Evolutionary conservation across 2,888 invertebrate species (phyloP).

Genomic region (Bhutanitis thaidina): DNA sequence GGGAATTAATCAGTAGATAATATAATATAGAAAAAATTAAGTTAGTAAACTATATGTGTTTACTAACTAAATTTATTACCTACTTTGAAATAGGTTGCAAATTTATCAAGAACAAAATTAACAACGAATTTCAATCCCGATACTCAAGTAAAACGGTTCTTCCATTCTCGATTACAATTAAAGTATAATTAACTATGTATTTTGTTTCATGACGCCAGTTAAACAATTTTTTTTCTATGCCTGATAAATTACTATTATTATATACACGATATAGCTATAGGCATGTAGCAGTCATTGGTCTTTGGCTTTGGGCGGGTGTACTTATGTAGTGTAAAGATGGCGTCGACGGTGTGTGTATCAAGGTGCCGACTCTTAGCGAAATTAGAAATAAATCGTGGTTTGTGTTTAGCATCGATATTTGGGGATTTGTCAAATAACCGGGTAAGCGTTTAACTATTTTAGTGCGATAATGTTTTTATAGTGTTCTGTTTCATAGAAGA

Average conservation of each 20-base stretch:
- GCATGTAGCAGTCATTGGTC: slow-evolving; percentile 19
- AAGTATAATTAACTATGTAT: too few species aligned
- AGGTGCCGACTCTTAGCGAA: slow-evolving; percentile 80
- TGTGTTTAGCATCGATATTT: slow-evolving; percentile 75
- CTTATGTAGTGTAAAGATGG: slow-evolving; percentile 77
- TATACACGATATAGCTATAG: slow-evolving; percentile 24
- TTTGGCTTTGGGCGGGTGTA: slow-evolving; percentile 29
- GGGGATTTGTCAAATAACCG: slow-evolving; percentile 73
- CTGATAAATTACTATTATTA: slow-evolving; percentile 28
- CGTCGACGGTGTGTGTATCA: slow-evolving; percentile 81
- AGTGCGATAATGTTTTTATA: slow-evolving; percentile 31
- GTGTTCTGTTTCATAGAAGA: slow-evolving; percentile 51
- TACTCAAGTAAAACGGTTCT: too few species aligned
- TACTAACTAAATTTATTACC: too few species aligned
- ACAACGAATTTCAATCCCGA: too few species aligned
- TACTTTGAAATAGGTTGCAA: too few species aligned
- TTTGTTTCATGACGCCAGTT: slow-evolving; percentile 33
- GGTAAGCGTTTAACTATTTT: slow-evolving; percentile 53
- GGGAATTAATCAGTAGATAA: too few species aligned
- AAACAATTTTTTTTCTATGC: too few species aligned
- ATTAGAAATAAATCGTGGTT: slow-evolving; percentile 81
- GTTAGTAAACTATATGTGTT: too few species aligned
- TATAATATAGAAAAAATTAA: too few species aligned
- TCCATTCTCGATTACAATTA: too few species aligned
- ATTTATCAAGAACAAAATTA: too few species aligned